phyloP scores from a whole-genome alignment of 2,113 vertebrate species.

The Toxotes chatareus region DNA sequence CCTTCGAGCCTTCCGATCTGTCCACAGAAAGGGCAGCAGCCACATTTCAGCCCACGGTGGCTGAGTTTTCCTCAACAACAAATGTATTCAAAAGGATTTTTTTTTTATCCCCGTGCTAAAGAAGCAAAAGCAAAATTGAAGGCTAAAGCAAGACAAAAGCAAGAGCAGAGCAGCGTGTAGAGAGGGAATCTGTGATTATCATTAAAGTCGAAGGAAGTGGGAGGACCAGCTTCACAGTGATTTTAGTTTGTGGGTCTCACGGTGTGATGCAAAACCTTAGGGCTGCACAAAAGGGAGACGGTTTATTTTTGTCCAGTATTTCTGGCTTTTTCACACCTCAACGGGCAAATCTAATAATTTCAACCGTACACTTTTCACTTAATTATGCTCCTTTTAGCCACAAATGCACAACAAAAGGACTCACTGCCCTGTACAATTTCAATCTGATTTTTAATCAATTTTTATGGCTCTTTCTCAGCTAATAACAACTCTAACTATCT shows the following conservation, averaged over 20 bases:
- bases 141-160: conserved; percentile 33
- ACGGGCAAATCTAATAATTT: conserved; percentile 29
- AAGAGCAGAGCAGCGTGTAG: conserved; percentile 22
- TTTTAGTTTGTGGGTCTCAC: conserved; percentile 31
- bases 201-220: conserved; percentile 51
- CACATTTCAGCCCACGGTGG: background rate
- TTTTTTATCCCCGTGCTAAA: conserved; percentile 25
- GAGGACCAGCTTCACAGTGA: conserved; percentile 31
- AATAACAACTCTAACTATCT: conserved; percentile 45
- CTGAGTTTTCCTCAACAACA: conserved; percentile 4
- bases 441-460: conserved; percentile 56
- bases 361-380: conserved; percentile 25
- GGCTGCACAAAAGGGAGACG: conserved; percentile 8
- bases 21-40: conserved; percentile 38
- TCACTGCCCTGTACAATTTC: conserved; percentile 19
- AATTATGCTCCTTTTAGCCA: conserved; percentile 31
- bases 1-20: conserved; percentile 29
- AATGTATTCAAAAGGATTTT: conserved; percentile 32
- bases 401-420: conserved; percentile 37
- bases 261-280: conserved; percentile 18
- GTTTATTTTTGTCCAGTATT: conserved; percentile 17
- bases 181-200: conserved; percentile 48
- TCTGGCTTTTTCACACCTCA: conserved; percentile 26
- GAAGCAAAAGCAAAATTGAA: conserved; percentile 33
- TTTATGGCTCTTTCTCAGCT: conserved; percentile 42